These are phyloP conservation scores for Lepidothrix coronata DNA, from an alignment of 2,113 vertebrate genomes.

Conservation along the genomic window DNA sequence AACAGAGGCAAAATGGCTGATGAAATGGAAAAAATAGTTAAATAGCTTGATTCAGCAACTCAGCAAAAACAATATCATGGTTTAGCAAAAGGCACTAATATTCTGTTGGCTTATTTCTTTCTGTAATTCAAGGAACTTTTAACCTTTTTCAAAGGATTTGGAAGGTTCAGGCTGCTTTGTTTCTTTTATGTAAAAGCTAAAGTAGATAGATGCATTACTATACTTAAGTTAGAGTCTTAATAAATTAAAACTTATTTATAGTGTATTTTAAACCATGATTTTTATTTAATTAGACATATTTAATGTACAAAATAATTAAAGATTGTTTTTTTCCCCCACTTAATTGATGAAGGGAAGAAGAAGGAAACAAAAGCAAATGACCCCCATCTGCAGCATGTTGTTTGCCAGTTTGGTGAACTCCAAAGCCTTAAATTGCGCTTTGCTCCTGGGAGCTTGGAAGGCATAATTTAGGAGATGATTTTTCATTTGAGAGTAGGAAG, in stretches of 20 bases:
- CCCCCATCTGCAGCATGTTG: slow-evolving; percentile 55
- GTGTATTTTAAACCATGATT: slow-evolving; percentile 31
- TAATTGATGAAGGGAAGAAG: neutral
- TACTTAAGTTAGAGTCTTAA: neutral
- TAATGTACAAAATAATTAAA: slow-evolving; percentile 1
- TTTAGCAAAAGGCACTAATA: neutral
- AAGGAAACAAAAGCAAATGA: slow-evolving; percentile 48
- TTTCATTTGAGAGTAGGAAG: slow-evolving; percentile 38
- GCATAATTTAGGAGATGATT: slow-evolving; percentile 63
- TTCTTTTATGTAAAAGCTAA: neutral
- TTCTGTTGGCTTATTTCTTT: neutral
- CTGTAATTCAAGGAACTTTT: neutral
- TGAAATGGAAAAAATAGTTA: neutral
- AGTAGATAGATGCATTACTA: neutral
- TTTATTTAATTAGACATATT: slow-evolving; percentile 15
- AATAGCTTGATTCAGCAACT: neutral
- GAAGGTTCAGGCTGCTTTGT: neutral
- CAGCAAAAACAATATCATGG: neutral
- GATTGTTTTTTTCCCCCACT: neutral
- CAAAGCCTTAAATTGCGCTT: slow-evolving; percentile 61
- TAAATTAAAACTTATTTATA: slow-evolving; percentile 14
- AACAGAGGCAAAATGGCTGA: neutral
- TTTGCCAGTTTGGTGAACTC: slow-evolving; percentile 50
- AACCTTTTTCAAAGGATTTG: neutral
- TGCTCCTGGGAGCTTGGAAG: slow-evolving; percentile 21